Percentiles rank a stretch among this genome's conserved stretches.
Conservation (phyloP, 2,113 vertebrate genomes). For the Pygoscelis antarcticus region DNA sequence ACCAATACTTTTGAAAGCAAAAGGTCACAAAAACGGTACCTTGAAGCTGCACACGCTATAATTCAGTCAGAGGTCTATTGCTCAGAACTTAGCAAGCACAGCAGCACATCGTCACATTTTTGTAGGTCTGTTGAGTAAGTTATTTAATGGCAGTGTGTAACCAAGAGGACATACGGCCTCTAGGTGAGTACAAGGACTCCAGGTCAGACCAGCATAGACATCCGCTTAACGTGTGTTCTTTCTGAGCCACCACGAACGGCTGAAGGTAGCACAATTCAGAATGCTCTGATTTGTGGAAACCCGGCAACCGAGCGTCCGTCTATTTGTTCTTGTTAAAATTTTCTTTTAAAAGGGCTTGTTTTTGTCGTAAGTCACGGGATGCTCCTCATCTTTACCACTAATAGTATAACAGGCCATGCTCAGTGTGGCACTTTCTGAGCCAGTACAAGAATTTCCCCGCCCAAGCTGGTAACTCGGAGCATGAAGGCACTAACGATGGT, state of each 20-base stretch:
- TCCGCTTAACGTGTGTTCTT: fast-evolving
- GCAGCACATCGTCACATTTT: background rate
- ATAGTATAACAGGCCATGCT: background rate
- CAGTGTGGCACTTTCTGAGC: background rate
- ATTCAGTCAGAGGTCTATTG: background rate
- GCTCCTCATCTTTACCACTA: background rate
- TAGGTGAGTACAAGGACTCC: background rate
- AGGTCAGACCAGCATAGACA: background rate
- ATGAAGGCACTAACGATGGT: background rate
- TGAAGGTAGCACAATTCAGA: background rate
- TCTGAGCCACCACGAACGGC: background rate
- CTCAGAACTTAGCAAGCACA: background rate
- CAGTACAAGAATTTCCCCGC: background rate
- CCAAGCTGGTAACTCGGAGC: background rate
- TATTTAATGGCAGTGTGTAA: background rate
- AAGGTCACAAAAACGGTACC: background rate
- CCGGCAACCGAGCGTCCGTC: background rate
- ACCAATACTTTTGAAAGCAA: background rate
- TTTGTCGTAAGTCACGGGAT: background rate
- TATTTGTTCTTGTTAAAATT: background rate
- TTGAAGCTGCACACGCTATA: background rate
- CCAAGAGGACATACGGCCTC: background rate
- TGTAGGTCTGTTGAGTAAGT: background rate
- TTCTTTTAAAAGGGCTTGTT: background rate
- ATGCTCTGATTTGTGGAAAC: background rate